A percentile compares a stretch with the other conserved stretches of the same genome.
Evolutionary conservation across 1,140 invertebrate genomes (phyloP).

Genomic region (Drosophila bocqueti): DNA sequence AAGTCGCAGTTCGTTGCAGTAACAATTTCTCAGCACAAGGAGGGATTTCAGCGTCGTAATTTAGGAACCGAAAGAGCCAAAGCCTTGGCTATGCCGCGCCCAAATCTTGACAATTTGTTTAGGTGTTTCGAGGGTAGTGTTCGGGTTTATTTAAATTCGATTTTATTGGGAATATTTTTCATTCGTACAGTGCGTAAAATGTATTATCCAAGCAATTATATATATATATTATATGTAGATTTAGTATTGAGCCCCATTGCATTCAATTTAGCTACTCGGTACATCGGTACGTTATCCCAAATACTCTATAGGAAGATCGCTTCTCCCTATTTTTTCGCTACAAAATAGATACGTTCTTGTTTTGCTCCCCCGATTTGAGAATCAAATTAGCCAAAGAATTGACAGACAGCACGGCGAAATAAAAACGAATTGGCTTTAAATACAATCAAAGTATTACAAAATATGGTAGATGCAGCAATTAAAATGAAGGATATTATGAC

Average conservation of each 20-base stretch:
- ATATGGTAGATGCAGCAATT: slow-evolving; percentile 37
- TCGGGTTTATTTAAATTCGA: slow-evolving; percentile 62
- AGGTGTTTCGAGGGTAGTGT: neutral
- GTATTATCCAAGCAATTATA: slow-evolving; percentile 73
- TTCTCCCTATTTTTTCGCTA: slow-evolving; percentile 19
- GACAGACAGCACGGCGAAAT: slow-evolving; percentile 52
- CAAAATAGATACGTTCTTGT: slow-evolving; percentile 18
- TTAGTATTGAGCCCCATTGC: slow-evolving; percentile 52
- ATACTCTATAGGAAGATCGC: slow-evolving; percentile 49
- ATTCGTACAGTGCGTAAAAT: slow-evolving; percentile 56
- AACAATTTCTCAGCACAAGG: slow-evolving; percentile 20
- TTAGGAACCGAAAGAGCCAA: slow-evolving; percentile 13
- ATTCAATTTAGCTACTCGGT: slow-evolving; percentile 40
- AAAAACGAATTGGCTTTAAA: slow-evolving; percentile 75
- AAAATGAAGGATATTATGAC: slow-evolving; percentile 27
- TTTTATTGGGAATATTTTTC: slow-evolving; percentile 65
- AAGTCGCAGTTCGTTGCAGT: slow-evolving; percentile 49
- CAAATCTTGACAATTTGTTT: slow-evolving; percentile 27
- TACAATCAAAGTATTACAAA: slow-evolving; percentile 51
- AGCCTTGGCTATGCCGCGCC: slow-evolving; percentile 1
- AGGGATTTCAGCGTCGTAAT: neutral
- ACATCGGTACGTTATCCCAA: slow-evolving; percentile 40
- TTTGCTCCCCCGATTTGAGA: slow-evolving; percentile 61
- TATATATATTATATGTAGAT: slow-evolving; percentile 48
- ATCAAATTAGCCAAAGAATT: slow-evolving; percentile 79